Percentiles rank a stretch among this genome's conserved stretches.
Conservation (phyloP, 2,113 vertebrate species). For the Ptilorrhoa leucosticta region DNA sequence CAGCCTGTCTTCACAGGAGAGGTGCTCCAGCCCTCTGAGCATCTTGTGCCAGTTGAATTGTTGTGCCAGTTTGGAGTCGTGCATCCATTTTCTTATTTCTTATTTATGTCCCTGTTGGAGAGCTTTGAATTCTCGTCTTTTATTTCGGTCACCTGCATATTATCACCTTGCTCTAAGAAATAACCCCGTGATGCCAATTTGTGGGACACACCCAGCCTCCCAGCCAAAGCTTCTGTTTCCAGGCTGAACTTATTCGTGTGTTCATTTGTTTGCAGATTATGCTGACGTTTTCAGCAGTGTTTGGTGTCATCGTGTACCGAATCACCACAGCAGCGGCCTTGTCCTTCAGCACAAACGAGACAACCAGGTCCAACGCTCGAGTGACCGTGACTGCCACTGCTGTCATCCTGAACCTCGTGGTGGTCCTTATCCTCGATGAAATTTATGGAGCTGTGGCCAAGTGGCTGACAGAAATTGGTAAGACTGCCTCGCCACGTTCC, state of each 20-base stretch:
- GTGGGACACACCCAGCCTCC: neutral
- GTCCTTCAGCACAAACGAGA: conserved; percentile 85
- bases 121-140: neutral
- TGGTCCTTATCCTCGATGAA: conserved; percentile 94
- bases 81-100: neutral
- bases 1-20: neutral
- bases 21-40: neutral
- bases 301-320: conserved; percentile 90
- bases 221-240: neutral
- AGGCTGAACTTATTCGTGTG: neutral
- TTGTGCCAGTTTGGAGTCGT: neutral
- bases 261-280: conserved; percentile 73
- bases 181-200: neutral
- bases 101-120: neutral
- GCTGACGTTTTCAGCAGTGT: conserved; percentile 89
- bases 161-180: neutral
- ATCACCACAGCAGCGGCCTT: conserved; percentile 88
- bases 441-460: conserved; percentile 92
- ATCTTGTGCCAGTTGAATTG: neutral
- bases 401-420: conserved; percentile 93
- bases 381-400: conserved; percentile 92
- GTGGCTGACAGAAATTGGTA: conserved; percentile 97
- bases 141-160: accelerated
- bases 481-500: neutral
- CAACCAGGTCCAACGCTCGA: conserved; percentile 84